A percentile compares a stretch with the other conserved stretches of the same genome.
Conservation (phyloP, 64 coral and sea anemone species). For the Montipora foliosa region DNA sequence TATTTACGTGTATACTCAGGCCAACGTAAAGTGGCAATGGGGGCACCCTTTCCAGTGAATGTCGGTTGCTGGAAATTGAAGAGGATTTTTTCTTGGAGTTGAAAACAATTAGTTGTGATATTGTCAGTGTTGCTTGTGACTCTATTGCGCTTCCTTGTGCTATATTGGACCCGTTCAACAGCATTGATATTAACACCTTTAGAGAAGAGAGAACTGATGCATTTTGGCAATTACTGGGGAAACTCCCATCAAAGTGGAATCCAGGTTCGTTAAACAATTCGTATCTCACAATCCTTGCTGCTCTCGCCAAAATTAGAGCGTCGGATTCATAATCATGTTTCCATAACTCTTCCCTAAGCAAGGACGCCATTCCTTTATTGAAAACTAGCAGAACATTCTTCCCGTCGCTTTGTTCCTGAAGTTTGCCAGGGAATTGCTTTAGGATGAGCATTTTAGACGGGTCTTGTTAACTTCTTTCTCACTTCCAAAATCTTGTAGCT, state of each 20-base stretch:
- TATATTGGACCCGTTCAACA: no score
- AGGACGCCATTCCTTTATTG: neutral
- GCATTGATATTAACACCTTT: conserved; percentile 37
- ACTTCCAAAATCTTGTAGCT: neutral
- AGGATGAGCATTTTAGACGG: no score
- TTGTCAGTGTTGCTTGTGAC: no score
- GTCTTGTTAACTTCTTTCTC: no score
- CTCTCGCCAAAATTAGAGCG: no score
- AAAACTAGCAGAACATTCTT: conserved; percentile 2
- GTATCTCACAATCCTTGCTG: no score
- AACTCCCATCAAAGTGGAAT: conserved; percentile 3
- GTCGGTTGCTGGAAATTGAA: neutral
- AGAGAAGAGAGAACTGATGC: neutral
- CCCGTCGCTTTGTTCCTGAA: neutral
- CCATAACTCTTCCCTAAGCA: neutral
- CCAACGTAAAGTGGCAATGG: conserved; percentile 21
- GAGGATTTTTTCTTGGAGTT: neutral
- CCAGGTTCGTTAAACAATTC: neutral
- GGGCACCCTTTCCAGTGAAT: conserved; percentile 10
- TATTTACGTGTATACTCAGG: conserved; percentile 48
- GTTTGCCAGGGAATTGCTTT: neutral
- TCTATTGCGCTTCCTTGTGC: no score
- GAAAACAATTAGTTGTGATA: no score
- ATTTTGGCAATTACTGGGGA: neutral
- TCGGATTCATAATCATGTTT: no score